These are phyloP conservation scores for Caenorhabditis sulstoni DNA, from an alignment of 2,888 invertebrate species.

Conservation along the genomic window DNA sequence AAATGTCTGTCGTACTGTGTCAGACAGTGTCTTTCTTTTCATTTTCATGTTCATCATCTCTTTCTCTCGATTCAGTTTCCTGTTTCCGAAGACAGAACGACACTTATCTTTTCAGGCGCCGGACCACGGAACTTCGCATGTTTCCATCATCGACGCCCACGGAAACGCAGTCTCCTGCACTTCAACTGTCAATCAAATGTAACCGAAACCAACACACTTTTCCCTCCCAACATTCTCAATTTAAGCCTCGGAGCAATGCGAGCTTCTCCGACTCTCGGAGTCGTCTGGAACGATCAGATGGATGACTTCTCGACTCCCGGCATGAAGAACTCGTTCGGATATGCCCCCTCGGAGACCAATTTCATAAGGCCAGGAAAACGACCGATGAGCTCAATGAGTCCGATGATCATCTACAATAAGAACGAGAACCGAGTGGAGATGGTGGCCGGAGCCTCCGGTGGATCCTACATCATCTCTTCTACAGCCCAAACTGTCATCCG, in stretches of 20 bases:
- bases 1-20: constrained; percentile 42
- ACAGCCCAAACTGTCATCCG: constrained; percentile 85
- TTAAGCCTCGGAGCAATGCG: constrained; percentile 75
- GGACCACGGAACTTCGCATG: constrained; percentile 90
- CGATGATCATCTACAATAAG: constrained; percentile 87
- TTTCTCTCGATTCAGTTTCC: background rate
- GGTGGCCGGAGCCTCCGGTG: constrained; percentile 91
- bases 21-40: constrained; percentile 72
- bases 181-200: constrained; percentile 87
- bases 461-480: constrained; percentile 91
- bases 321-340: constrained; percentile 78
- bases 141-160: constrained; percentile 87
- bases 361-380: constrained; percentile 88
- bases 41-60: constrained; percentile 63
- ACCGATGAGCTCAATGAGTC: constrained; percentile 93
- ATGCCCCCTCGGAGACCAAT: constrained; percentile 88
- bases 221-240: background rate
- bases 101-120: constrained; percentile 81
- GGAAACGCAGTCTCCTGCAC: constrained; percentile 95
- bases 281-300: constrained; percentile 80
- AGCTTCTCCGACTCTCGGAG: constrained; percentile 76
- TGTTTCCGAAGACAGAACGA: constrained; percentile 75
- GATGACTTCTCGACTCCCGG: constrained; percentile 83
- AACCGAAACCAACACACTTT: background rate
- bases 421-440: constrained; percentile 84